Base-by-base conservation (phyloP, 2,113 vertebrate genomes). In the Castor canadensis region DNA sequence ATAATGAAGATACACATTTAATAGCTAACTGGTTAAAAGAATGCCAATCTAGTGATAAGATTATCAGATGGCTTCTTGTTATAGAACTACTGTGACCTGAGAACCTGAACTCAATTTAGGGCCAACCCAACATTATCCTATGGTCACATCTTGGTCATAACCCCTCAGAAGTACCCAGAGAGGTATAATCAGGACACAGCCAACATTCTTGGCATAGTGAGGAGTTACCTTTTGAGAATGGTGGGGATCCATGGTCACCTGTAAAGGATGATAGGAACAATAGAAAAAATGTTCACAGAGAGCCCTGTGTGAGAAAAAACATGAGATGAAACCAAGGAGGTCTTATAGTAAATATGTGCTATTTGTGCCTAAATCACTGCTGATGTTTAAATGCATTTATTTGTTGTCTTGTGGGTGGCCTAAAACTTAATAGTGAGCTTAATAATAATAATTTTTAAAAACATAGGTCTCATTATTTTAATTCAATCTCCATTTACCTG, bases 201-300 rank as follows among this genome's bases (percentile, higher is more conserved):
- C 38, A 9, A n/a, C 6, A 43, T 38, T 38, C 9, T 5, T 24
- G 12, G 2, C 24, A 43, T 2, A 16, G 13, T 0, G 6, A 69
- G 5, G 9, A 67, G 9, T 3, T 81, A 22, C 20, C 16, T 77
- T n/a, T 35, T 76, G 43, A 49, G 38, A 85, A 67, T 49, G 15
- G 73, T 16, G 11, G 20, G 15, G 24, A 4, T 0, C 10, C 3
- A 12, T 20, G 19, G 6, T 30, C 12, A 13, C 24, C 12, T 12
- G 15, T 40, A 3, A 92, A 54, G 76, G 13, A 13, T 1, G 16
- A 5, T 62, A 28, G 28, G 17, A 84, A 88, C 6, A n/a, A 56
- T 60, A 22, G 56, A 20, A 58, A 24, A 20, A 58, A 58, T 58
- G 56, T 58, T 58, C 15, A 58, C 45, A 87, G 35, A 83, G 9